Evolutionary conservation across 2,797 vertebrate genomes (phyloP), one percentile per base, ranked within the genome.

Genomic region (Perodicticus potto): DNA sequence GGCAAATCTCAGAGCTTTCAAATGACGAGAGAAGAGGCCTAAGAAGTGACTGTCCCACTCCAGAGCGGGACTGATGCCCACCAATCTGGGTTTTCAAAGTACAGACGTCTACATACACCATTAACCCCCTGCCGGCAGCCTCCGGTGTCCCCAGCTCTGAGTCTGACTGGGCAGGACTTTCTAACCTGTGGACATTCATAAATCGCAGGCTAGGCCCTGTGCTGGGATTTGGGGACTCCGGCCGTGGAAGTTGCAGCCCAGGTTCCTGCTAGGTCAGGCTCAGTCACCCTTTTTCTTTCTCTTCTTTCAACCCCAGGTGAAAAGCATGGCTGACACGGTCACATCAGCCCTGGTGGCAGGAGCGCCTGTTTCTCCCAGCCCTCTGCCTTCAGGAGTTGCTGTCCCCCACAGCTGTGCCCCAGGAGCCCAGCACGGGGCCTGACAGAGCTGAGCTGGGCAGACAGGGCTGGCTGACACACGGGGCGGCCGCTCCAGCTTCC

Each of bases 221-320:
- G 32, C 32, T 13, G 2, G 16, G 53, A 25, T 25, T 27, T 29
- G 6, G 14, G 53, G 83, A 45, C 19, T 27, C 3, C 32, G 67
- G 65, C 43, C 25, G 16, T 63, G 76, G 70, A 12, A 22, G n/a
- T 5, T 40, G 27, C 73, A 55, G 14, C 19, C 11, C 49, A 0
- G 22, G 7, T 5, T 4, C n/a, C 23, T 27, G 22, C 55, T 9
- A 19, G 49, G n/a, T 59, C 59, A n/a, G n/a, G 4, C 29, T 55
- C 7, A 1, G 25, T 37, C 0, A 0, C 69, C 74, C 37, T 8
- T 23, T 61, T 3, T 57, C 55, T 81, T 43, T 23, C 5, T 32
- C 32, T 76, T 34, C 81, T 25, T 19, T 27, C 37, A 10, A 29
- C 25, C 11, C 10, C 22, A 0, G 23, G 40, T 59, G 29, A 32